A percentile compares a stretch with the other conserved stretches of the same genome.
Evolutionary conservation across 2,797 vertebrate species (phyloP).

Genomic region (Rhyacichthys aspro): DNA sequence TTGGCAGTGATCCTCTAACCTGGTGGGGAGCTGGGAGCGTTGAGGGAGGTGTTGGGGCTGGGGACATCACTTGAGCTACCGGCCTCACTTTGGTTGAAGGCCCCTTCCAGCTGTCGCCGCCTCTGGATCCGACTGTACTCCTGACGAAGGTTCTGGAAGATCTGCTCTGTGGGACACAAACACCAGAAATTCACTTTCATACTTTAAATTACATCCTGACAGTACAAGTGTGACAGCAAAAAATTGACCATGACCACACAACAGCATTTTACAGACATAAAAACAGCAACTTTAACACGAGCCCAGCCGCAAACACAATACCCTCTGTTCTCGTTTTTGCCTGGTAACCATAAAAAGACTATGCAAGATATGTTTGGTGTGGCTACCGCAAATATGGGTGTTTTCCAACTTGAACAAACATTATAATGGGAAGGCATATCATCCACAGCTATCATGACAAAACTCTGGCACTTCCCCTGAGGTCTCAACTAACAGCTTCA

Average conservation of each 20-base stretch:
- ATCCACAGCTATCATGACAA: not conserved
- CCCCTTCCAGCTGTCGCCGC: conserved; percentile 90
- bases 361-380: not conserved
- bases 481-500: conserved; percentile 6
- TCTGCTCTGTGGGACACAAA: conserved; percentile 83
- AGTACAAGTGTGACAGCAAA: not conserved
- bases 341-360: not conserved
- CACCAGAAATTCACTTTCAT: conserved; percentile 3
- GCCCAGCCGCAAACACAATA: no score
- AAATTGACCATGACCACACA: not conserved
- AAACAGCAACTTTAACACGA: no score
- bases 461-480: conserved; percentile 28
- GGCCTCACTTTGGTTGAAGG: conserved; percentile 88
- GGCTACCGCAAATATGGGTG: conserved; percentile 4
- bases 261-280: not conserved
- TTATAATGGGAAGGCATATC: conserved; percentile 11
- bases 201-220: not conserved
- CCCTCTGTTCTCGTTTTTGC: not conserved
- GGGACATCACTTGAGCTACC: conserved; percentile 82
- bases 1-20: conserved; percentile 66
- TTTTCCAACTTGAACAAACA: conserved; percentile 11
- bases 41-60: conserved; percentile 81
- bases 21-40: conserved; percentile 88
- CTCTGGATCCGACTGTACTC: conserved; percentile 92
- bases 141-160: conserved; percentile 93